A percentile compares a stretch with the other conserved stretches of the same genome.
Conservation (phyloP, 2,113 vertebrate species). For the Octodon degus region DNA sequence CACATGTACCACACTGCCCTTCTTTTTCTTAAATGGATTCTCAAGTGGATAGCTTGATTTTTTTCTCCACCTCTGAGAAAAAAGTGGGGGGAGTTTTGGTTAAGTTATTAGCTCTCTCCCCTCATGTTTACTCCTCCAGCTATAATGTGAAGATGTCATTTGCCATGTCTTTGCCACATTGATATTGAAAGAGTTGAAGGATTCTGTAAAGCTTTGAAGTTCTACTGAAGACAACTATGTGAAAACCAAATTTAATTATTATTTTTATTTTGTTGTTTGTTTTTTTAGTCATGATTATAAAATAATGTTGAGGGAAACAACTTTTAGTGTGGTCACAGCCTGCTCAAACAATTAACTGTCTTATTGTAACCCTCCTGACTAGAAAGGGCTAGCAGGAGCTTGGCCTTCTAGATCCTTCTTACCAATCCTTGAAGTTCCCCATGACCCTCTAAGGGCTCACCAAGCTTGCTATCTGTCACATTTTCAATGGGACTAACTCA, state of each 20-base stretch:
- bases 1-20: neutral
- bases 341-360: neutral
- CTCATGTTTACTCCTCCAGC: neutral
- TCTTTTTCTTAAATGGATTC: neutral
- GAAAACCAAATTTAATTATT: constrained; percentile 5
- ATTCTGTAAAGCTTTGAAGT: neutral
- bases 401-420: neutral
- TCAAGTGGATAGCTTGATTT: neutral
- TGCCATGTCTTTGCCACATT: neutral
- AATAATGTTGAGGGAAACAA: neutral
- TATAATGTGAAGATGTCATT: neutral
- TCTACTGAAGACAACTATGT: neutral
- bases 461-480: neutral
- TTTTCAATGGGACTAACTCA: neutral
- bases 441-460: neutral
- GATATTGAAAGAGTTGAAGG: neutral
- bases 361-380: neutral
- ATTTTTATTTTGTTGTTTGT: neutral
- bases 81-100: neutral
- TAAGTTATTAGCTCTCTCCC: neutral
- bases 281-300: constrained; percentile 6
- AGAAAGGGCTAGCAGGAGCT: neutral
- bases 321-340: neutral
- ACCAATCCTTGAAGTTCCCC: neutral
- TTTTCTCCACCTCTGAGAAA: constrained; percentile 11